Percentiles rank a stretch among this genome's conserved stretches.
phyloP scores from a whole-genome alignment of 2,888 invertebrate species.

The Amphipyra tragopoginis region DNA sequence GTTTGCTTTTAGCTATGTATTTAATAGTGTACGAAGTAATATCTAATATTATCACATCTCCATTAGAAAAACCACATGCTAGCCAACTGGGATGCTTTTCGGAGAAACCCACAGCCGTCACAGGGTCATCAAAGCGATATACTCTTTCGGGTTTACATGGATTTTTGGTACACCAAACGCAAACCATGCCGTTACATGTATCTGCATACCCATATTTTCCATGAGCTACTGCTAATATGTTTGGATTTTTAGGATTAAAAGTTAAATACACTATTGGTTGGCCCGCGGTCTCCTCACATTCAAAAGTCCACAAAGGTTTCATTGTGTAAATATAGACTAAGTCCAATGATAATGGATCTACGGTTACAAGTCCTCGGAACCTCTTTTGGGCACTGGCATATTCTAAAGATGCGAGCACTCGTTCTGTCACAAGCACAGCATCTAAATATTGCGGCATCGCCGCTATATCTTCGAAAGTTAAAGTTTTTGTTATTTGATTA shows the following conservation, averaged over 20 bases:
- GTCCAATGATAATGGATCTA: slow-evolving; percentile 91
- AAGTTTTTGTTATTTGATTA: slow-evolving; percentile 62
- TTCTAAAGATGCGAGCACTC: slow-evolving; percentile 93
- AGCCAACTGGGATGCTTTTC: slow-evolving; percentile 92
- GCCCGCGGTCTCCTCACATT: slow-evolving; percentile 83
- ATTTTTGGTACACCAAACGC: slow-evolving; percentile 95
- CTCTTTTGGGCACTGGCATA: slow-evolving; percentile 92
- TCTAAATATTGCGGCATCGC: slow-evolving; percentile 87
- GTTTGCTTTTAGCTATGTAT: slow-evolving; percentile 88
- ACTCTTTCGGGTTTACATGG: slow-evolving; percentile 93
- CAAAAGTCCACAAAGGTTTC: slow-evolving; percentile 92
- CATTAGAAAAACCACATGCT: slow-evolving; percentile 94
- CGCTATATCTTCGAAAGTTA: slow-evolving; percentile 74
- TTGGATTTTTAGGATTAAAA: slow-evolving; percentile 92
- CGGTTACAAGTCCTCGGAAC: slow-evolving; percentile 91
- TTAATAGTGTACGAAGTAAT: slow-evolving; percentile 89
- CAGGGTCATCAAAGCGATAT: slow-evolving; percentile 91
- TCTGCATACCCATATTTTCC: slow-evolving; percentile 91
- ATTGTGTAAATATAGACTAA: slow-evolving; percentile 92
- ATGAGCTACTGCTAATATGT: slow-evolving; percentile 94
- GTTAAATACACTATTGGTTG: slow-evolving; percentile 91
- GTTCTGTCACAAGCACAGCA: slow-evolving; percentile 91
- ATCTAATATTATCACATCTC: slow-evolving; percentile 93
- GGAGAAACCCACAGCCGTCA: slow-evolving; percentile 93
- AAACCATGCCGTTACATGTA: slow-evolving; percentile 90